Evolutionary conservation across 2,797 vertebrate genomes (phyloP), one percentile per base, ranked within the genome.

Genomic region (Eulemur mongoz): DNA sequence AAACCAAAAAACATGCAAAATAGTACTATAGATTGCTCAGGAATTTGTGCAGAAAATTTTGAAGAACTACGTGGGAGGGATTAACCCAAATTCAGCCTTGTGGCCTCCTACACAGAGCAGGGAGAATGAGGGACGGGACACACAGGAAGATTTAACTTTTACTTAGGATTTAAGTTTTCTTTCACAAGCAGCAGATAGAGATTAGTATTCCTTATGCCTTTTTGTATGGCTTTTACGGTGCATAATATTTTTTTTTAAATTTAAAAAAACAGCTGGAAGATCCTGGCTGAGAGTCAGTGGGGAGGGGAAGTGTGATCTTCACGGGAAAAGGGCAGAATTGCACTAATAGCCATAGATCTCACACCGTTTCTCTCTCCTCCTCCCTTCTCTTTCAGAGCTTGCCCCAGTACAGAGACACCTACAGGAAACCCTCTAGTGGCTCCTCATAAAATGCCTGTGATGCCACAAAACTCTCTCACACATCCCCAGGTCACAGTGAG

Each of bases 31-130:
- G 67, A 38, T 9, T 54, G 35, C 15, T 14, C 4, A 35, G 63
- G 38, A 17, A 40, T 65, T 50, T 57, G 45, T 43, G 5, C 7
- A 43, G 88, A 61, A 27, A 43, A 17, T 27, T 52, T 6, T 22
- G 18, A 52, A 54, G 76, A n/a, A n/a, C 38, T 35, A 6, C 0
- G 0, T 30, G 4, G 35, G 27, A 7, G 7, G 13, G 13, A 7
- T 18, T 2, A 40, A 10, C 13, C 59, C 3, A 45, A 2, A 9
- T 2, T 45, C 1, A 30, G n/a, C 63, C 7, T 2, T 0, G 0
- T 2, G 22, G 14, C 22, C 30, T 73, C 50, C 18, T 32, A n/a
- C 10, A 0, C 38, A 14, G n/a, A 5, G 35, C 1, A 5, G 7
- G 40, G 50, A 50, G 38, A 76, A n/a, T 20, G 43, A 54, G 20